Evolutionary conservation across 2,888 invertebrate genomes (phyloP).

Genomic region (Sclerodermus sp.): DNA sequence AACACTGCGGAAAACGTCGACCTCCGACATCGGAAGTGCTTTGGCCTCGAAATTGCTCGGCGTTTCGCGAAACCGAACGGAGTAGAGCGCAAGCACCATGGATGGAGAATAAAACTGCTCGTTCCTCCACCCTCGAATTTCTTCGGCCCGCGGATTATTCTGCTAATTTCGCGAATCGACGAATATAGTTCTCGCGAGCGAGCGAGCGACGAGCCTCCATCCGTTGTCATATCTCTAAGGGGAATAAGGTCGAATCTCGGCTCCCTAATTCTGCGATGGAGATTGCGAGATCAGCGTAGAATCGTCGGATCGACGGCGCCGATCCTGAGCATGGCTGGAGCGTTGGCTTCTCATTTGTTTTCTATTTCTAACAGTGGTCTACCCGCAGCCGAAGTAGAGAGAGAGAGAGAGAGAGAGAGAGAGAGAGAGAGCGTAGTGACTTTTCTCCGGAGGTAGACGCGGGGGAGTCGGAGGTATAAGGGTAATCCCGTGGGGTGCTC

Average conservation of each 20-base stretch:
- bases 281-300: background rate
- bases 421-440: conserved; percentile 21
- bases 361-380: conserved; percentile 31
- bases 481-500: conserved; percentile 53
- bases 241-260: no score
- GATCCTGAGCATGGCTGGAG: conserved; percentile 15
- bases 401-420: background rate
- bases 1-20: conserved; percentile 39
- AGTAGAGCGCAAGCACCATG: no score
- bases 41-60: background rate
- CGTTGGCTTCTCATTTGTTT: conserved; percentile 39
- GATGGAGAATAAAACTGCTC: no score
- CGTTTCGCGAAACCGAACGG: conserved; percentile 8
- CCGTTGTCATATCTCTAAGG: no score
- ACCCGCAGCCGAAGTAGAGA: background rate
- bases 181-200: no score
- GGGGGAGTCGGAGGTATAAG: conserved; percentile 28
- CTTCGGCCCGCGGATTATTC: no score
- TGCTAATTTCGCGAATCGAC: no score
- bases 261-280: no score
- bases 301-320: conserved; percentile 5
- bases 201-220: no score
- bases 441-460: conserved; percentile 15
- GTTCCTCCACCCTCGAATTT: no score
- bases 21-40: background rate